Evolutionary conservation across 2,888 invertebrate species (phyloP), one percentile per base, ranked within the genome.

Genomic region (Taenaris catops): DNA sequence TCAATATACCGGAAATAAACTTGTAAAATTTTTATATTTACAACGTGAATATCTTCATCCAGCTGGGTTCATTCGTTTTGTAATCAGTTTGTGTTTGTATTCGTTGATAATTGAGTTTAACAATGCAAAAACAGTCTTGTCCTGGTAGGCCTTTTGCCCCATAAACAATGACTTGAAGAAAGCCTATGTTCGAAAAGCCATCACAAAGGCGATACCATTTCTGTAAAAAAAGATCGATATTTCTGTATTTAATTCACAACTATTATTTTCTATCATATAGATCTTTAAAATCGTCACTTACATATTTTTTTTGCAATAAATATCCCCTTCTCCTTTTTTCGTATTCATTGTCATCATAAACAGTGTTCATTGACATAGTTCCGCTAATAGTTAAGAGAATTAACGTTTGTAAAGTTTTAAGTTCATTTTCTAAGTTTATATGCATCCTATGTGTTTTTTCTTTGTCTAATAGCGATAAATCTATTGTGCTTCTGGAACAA

Each of bases 21-120:
- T 24, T 4, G 1, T 2, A 9, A 5, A 4, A 19, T 3, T 17
- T 4, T 20, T 7, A 32, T 37, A 89, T 94, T 91, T 81, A 96
- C 96, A 99, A 97, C 19, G 94, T 95, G 73, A 98, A 98, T 50
- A 97, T 94, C 78, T 98, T 98, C 86, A 97, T 96, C 99, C 99
- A 99, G 51, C 92, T 95, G 0, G 99, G 99, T 34, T 93, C 90
- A 18, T 96, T 87, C 0, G 98, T 99, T 81, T 98, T 98, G 68
- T 95, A 96, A 72, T 98, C 98, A 0, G 98, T 98, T 70, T 97
- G 96, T 0, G 99, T 99, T 76, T 98, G 97, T 6, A 97, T 84
- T 25, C 98, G 90, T 11, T 96, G 92, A 67, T 99, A 99, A 25
- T 94, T 94, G 40, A 99, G 83, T 71, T 97, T 96, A 5, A 99